These are phyloP conservation scores for Aphaenogaster rudis DNA, from an alignment of 1,140 invertebrate genomes.

Conservation along the genomic window DNA sequence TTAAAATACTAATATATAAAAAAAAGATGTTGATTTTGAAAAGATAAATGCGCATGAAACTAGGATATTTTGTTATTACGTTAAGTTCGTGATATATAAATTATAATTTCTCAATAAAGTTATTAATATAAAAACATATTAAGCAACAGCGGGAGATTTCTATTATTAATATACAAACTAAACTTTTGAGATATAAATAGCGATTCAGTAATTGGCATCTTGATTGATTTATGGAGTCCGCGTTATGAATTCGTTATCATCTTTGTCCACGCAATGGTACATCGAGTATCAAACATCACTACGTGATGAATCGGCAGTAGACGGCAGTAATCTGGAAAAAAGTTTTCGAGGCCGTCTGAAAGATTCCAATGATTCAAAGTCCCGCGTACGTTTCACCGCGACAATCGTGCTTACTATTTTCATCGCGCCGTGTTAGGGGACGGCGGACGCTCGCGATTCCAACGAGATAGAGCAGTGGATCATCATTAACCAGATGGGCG, in stretches of 20 bases:
- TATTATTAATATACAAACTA: background rate
- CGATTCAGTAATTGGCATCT: background rate
- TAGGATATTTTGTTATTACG: background rate
- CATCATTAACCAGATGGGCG: constrained; percentile 83
- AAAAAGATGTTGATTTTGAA: background rate
- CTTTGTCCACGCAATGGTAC: background rate
- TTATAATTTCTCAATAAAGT: background rate
- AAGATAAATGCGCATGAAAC: background rate
- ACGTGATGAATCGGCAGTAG: constrained; percentile 40
- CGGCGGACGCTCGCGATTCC: constrained; percentile 61
- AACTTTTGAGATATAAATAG: background rate
- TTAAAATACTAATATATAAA: background rate
- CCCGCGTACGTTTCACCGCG: constrained; percentile 1
- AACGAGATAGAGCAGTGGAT: constrained; percentile 82
- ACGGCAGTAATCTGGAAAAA: constrained; percentile 35
- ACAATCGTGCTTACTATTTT: constrained; percentile 71
- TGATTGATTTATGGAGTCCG: constrained; percentile 10
- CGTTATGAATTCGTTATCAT: constrained; percentile 51
- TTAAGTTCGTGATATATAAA: background rate
- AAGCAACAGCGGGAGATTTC: background rate
- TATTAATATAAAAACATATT: constrained; percentile 6
- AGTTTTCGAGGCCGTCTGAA: constrained; percentile 37
- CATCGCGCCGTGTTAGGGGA: constrained; percentile 62
- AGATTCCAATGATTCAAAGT: constrained; percentile 55
- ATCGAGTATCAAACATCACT: constrained; percentile 12